Percentiles rank a stretch among this genome's conserved stretches.
Conservation (phyloP, 2,797 vertebrate genomes). For the Phalanger gymnotis region DNA sequence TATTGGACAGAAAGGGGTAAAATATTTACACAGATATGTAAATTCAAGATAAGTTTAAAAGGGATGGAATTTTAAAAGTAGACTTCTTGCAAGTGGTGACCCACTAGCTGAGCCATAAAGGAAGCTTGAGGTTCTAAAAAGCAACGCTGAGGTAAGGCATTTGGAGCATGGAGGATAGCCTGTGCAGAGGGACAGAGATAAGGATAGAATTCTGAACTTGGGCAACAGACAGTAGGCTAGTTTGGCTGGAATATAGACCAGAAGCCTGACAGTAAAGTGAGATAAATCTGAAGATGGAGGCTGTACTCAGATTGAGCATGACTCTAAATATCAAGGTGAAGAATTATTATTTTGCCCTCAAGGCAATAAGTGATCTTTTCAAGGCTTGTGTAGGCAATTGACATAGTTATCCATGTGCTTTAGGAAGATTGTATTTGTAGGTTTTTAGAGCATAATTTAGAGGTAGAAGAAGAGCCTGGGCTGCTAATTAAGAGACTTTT, state of each 20-base stretch:
- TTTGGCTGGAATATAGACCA: neutral
- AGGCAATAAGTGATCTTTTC: neutral
- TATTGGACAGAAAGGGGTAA: neutral
- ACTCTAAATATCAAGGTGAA: neutral
- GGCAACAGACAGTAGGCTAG: neutral
- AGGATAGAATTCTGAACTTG: neutral
- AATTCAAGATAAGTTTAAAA: neutral
- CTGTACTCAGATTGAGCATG: neutral
- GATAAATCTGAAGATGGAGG: neutral
- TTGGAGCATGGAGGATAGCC: neutral
- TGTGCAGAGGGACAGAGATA: neutral
- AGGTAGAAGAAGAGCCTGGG: neutral
- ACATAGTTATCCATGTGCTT: neutral
- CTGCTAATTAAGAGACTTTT: neutral
- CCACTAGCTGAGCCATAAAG: neutral
- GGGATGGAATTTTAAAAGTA: neutral
- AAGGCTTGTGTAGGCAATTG: neutral
- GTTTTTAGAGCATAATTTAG: neutral
- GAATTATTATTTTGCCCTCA: neutral
- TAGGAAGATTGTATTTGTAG: neutral
- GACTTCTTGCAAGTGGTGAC: neutral
- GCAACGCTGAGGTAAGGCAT: neutral
- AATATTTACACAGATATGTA: neutral
- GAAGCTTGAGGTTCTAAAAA: neutral
- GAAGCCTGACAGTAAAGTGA: neutral